A percentile compares a stretch with the other conserved stretches of the same genome.
Evolutionary conservation across 2,113 vertebrate species (phyloP).

Genomic region (Tetrao urogallus): DNA sequence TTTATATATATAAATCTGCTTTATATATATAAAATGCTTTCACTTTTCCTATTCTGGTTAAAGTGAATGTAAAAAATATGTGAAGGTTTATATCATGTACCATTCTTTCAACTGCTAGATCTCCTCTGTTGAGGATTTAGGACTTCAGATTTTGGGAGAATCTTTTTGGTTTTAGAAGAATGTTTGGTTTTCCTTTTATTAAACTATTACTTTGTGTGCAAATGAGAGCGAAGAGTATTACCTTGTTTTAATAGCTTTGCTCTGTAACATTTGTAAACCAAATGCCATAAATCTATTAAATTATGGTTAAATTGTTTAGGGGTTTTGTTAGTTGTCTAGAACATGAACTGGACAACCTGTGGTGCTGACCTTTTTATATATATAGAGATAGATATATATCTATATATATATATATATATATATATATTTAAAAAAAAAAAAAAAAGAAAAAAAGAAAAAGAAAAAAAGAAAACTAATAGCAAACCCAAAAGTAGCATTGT

Average conservation of each 20-base stretch:
- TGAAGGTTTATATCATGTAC: constrained; percentile 71
- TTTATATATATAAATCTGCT: constrained; percentile 76
- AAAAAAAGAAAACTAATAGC: constrained; percentile 42
- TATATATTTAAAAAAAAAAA: not conserved
- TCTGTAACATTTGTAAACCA: constrained; percentile 78
- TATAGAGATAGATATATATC: constrained; percentile 56
- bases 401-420: constrained; percentile 10
- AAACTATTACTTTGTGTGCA: constrained; percentile 68
- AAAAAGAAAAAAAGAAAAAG: not conserved
- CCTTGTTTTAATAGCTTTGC: constrained; percentile 78
- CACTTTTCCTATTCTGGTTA: constrained; percentile 77
- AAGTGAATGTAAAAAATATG: constrained; percentile 79
- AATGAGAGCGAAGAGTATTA: constrained; percentile 78
- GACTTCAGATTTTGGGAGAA: constrained; percentile 56
- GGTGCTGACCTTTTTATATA: constrained; percentile 83
- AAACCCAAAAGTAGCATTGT: constrained; percentile 82
- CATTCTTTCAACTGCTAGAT: constrained; percentile 66
- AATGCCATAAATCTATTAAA: constrained; percentile 82
- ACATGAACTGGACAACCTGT: constrained; percentile 70
- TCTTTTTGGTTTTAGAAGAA: constrained; percentile 69
- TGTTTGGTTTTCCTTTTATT: constrained; percentile 73
- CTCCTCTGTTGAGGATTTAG: constrained; percentile 65
- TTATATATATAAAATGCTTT: constrained; percentile 82
- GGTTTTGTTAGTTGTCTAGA: constrained; percentile 76
- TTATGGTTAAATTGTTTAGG: constrained; percentile 75